Base-by-base conservation (phyloP, 2,113 vertebrate genomes). In the Nannobrachium achirus region DNA sequence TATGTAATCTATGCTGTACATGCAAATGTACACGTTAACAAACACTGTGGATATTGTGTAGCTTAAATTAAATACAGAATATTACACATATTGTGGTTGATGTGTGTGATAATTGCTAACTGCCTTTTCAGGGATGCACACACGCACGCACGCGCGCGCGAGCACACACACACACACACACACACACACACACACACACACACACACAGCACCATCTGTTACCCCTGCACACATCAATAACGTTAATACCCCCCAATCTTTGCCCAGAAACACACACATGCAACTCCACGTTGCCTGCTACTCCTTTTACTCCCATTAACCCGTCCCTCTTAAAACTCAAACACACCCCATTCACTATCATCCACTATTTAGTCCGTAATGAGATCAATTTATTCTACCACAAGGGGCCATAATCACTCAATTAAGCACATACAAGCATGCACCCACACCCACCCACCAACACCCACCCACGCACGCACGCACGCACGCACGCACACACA, bases 351-450 rank as follows among this genome's bases (percentile, higher is more conserved):
- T 57, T 71, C 69, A 75, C 78, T 81, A 71, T 77, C 65, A 86
- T 87, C 81, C 67, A 45, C 76, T 69, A 81, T 81, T 86, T 82
- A 83, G 70, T 79, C 81, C 63, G 73, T 88, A 84, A 90, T 89
- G 81, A 78, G 80, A 84, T 88, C 68, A 78, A 69, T 71, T 62
- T 80, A 80, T 78, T 71, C 61, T 60, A 63, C 70, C 75, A 79
- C 70, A 56, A 69, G 56, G 73, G 76, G 69, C 67, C 53, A 68
- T 85, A 84, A 89, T 80, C 84, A 77, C 75, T 85, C 86, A 78
- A 83, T 89, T 83, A 88, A 41, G 65, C 66, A 75, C 25, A 50
- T 13, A 60, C 46, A 58, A 42, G 50, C 45, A 59, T 25, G 58
- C 55, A 68, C 20, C 49, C 25, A 52, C 49, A 56, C 16, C 51